Evolutionary conservation across 2,888 invertebrate species (phyloP).

Genomic region (Leptopilina drosophilae): DNA sequence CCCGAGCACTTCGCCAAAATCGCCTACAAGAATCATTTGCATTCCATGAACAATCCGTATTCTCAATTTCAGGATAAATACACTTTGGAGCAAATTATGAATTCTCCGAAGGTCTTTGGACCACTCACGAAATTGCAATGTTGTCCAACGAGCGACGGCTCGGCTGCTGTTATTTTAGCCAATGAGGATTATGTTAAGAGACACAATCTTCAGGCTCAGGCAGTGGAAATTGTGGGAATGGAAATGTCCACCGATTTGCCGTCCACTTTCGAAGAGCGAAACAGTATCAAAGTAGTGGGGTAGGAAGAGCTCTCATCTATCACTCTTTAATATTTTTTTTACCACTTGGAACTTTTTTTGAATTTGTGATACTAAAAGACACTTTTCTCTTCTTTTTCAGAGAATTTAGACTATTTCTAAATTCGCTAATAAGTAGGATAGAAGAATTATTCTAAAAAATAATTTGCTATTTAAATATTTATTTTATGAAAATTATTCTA

Average conservation of each 20-base stretch:
- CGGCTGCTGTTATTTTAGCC: slow-evolving; percentile 94
- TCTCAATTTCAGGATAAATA: slow-evolving; percentile 97
- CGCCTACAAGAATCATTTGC: slow-evolving; percentile 98
- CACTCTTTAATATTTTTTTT: no score
- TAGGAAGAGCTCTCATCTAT: slow-evolving; percentile 45
- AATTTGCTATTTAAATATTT: no score
- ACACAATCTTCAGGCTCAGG: slow-evolving; percentile 89
- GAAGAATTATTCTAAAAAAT: no score
- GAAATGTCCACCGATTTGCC: slow-evolving; percentile 97
- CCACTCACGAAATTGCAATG: slow-evolving; percentile 97
- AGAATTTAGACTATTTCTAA: no score
- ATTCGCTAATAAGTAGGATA: no score
- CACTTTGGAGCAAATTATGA: slow-evolving; percentile 91
- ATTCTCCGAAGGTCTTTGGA: slow-evolving; percentile 92
- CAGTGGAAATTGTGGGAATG: slow-evolving; percentile 97
- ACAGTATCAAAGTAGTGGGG: slow-evolving; percentile 86
- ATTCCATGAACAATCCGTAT: slow-evolving; percentile 97
- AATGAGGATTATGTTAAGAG: slow-evolving; percentile 93
- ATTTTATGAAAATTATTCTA: no score
- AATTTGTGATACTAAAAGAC: not conserved
- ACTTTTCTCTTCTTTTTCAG: no score
- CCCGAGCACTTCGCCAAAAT: slow-evolving; percentile 97
- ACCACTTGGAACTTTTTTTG: not conserved
- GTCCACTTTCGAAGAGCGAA: slow-evolving; percentile 89
- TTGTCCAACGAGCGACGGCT: slow-evolving; percentile 99